Base-by-base conservation (phyloP, 2,113 vertebrate species). In the Sphyrna mokarran region DNA sequence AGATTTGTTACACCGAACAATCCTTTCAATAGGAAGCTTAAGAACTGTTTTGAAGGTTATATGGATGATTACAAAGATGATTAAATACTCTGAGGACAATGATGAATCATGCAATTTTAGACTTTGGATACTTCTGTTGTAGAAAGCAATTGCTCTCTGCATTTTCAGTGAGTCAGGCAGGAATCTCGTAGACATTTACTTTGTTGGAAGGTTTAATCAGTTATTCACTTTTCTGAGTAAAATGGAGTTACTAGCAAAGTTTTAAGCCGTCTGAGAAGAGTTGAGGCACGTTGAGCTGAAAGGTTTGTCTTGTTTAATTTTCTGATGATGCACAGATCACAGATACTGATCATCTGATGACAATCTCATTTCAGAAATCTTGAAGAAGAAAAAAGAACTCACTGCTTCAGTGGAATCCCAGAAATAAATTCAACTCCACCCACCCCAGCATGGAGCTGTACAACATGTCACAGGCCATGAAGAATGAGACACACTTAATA, bases 401-500 rank as follows among this genome's bases (percentile, higher is more conserved):
- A 11, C 22, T 95, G 37, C 37, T 95, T 95, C 29, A 69, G 40
- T 29, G 40, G 26, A 23, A 72, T 95, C 40, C 9, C 10, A 48
- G 16, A 48, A 54, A 72, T 29, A 72, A 54, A 76, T 23, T 29
- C 40, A 72, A 95, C 43, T 48, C 26, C 37, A 95, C 68, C 94
- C 11, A 33, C 94, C 54, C 1, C 94, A 48, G 37, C 61, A 95
- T 76, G 94, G 94, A 95, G 94, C 43, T 48, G 22, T 95, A 70
- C 94, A 95, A 95, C 69, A 54, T 95, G 68, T 72, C 94, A 1
- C 94, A 95, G 37, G 20, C 40, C 40, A 72, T 72, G 40, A 43
- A 22, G 48, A 95, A 95, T 18, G 68, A 95, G 40, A 95, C 94
- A 43, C 94, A 95, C 29, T 72, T 95, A 43, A 95, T 95, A 23